Conservation (phyloP, 2,797 vertebrate genomes). For the Silurus lanzhouensis region DNA sequence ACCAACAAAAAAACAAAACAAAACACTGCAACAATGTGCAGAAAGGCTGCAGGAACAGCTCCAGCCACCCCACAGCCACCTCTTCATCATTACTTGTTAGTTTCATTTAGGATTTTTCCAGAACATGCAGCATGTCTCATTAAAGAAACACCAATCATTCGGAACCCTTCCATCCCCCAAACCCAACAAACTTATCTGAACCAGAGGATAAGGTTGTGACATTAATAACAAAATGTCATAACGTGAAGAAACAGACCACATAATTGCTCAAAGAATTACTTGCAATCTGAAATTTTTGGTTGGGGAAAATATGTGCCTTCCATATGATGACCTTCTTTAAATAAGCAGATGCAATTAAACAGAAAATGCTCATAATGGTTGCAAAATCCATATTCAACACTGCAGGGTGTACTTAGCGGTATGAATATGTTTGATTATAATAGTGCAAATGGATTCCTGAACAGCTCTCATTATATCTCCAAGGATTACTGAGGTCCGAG, state of each 20-base stretch:
- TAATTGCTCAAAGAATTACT: constrained; percentile 37
- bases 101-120: constrained; percentile 33
- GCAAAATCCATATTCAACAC: constrained; percentile 52
- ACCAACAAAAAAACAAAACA: not conserved
- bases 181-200: constrained; percentile 9
- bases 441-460: constrained; percentile 57
- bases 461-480: constrained; percentile 54
- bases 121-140: constrained; percentile 37
- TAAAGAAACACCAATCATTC: constrained; percentile 23
- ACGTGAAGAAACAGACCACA: constrained; percentile 1
- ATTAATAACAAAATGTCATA: constrained; percentile 32
- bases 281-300: constrained; percentile 13
- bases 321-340: constrained; percentile 49
- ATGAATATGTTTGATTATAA: constrained; percentile 48
- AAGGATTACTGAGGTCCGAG: constrained; percentile 44
- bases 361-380: constrained; percentile 51
- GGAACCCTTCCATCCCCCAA: not conserved
- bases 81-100: constrained; percentile 33
- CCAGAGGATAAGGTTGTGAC: constrained; percentile 16
- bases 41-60: constrained; percentile 7
- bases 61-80: constrained; percentile 23
- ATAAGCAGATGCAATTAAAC: constrained; percentile 47
- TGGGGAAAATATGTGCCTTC: constrained; percentile 35
- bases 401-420: constrained; percentile 40
- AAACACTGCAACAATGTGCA: constrained; percentile 20